Evolutionary conservation across 2,888 invertebrate genomes (phyloP).

Genomic region (Sinhomidia bicolor): DNA sequence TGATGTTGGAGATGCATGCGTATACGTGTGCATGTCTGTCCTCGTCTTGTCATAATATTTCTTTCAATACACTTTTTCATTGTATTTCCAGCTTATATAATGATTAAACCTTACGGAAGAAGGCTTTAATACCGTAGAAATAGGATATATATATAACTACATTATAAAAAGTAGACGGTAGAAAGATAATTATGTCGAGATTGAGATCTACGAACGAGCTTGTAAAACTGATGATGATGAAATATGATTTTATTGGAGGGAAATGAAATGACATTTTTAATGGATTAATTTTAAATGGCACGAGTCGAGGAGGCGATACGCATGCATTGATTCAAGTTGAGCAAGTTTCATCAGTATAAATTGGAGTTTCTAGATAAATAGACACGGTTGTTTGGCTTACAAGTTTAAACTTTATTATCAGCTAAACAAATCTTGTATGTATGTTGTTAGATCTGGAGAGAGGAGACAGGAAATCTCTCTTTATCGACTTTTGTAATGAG

Average conservation of each 20-base stretch:
- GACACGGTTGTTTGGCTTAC: neutral
- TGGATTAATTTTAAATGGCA: slow-evolving; percentile 67
- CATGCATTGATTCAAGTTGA: neutral
- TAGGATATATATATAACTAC: neutral
- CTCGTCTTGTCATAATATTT: neutral
- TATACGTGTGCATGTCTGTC: neutral
- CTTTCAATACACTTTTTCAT: neutral
- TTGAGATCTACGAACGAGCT: slow-evolving; percentile 5
- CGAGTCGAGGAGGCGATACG: neutral
- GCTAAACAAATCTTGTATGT: no score
- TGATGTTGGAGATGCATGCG: neutral
- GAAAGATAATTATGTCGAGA: slow-evolving; percentile 44
- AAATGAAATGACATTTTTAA: slow-evolving; percentile 70
- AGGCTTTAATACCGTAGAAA: neutral
- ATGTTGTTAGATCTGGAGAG: no score
- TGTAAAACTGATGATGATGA: slow-evolving; percentile 33
- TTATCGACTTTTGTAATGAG: neutral
- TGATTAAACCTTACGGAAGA: neutral
- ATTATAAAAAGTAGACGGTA: neutral
- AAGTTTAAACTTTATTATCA: neutral
- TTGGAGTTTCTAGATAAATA: neutral
- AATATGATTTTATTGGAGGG: slow-evolving; percentile 60
- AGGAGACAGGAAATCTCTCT: no score
- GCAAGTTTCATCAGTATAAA: neutral
- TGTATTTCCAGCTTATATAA: neutral